Percentiles rank a stretch among this genome's conserved stretches.
These are phyloP conservation scores for Aviceda subcristata DNA, from an alignment of 2,113 vertebrate genomes.

Conservation along the genomic window DNA sequence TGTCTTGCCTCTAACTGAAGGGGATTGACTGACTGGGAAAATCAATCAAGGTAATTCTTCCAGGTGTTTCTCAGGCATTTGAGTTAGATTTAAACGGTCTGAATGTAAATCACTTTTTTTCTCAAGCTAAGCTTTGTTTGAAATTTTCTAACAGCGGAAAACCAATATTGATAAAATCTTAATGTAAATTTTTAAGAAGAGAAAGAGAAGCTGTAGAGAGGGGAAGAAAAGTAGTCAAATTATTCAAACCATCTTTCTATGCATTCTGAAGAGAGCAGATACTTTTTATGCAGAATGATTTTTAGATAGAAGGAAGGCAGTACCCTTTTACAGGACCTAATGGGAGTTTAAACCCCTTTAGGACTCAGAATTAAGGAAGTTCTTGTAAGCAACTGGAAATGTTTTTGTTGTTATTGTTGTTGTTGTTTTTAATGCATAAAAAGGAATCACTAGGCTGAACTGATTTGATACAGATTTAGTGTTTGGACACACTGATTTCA, in stretches of 20 bases:
- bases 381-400: neutral
- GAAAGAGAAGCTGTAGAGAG: neutral
- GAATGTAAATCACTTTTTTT: neutral
- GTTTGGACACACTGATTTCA: neutral
- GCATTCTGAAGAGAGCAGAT: neutral
- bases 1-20: neutral
- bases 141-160: neutral
- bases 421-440: neutral
- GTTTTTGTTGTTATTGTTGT: neutral
- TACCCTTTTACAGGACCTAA: neutral
- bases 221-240: neutral
- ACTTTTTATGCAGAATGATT: neutral
- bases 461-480: neutral
- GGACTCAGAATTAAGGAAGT: neutral
- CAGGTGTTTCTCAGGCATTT: neutral
- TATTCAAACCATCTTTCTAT: neutral
- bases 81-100: neutral
- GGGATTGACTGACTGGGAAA: neutral
- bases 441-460: neutral
- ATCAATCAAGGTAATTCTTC: neutral
- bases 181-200: neutral
- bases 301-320: neutral
- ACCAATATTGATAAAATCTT: neutral
- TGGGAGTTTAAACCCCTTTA: neutral
- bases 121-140: neutral